These are phyloP conservation scores for Dipus sagitta DNA, from an alignment of 2,797 vertebrate species.

Conservation along the genomic window DNA sequence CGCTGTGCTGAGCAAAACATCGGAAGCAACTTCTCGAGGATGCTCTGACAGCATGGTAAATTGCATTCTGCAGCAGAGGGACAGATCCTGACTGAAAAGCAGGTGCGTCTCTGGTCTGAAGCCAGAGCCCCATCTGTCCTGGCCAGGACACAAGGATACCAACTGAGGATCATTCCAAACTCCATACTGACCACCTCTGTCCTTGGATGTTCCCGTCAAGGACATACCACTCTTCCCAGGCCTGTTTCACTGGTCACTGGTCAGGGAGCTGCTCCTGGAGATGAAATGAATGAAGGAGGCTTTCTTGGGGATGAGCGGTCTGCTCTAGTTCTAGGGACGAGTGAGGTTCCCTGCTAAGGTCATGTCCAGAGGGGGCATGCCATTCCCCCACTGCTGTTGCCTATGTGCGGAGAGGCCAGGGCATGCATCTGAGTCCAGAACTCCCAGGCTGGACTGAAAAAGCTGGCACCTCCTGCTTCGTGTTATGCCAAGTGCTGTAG, in stretches of 20 bases:
- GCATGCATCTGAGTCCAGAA: background rate
- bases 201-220: background rate
- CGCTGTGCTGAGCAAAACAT: background rate
- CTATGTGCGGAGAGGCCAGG: background rate
- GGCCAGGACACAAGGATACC: background rate
- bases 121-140: background rate
- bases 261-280: background rate
- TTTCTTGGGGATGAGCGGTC: background rate
- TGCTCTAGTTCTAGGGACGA: background rate
- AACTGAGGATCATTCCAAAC: background rate
- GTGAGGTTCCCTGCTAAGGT: background rate
- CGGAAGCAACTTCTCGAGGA: background rate
- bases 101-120: background rate
- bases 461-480: background rate
- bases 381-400: background rate
- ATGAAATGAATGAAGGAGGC: background rate
- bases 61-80: background rate
- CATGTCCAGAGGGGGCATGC: background rate
- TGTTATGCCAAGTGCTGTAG: background rate
- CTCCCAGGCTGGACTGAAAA: background rate
- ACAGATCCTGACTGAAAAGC: background rate
- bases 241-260: background rate
- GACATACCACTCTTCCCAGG: background rate
- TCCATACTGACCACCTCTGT: background rate
- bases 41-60: background rate